phyloP scores from a whole-genome alignment of 2,797 vertebrate species.

The Coranthus polyacanthus region DNA sequence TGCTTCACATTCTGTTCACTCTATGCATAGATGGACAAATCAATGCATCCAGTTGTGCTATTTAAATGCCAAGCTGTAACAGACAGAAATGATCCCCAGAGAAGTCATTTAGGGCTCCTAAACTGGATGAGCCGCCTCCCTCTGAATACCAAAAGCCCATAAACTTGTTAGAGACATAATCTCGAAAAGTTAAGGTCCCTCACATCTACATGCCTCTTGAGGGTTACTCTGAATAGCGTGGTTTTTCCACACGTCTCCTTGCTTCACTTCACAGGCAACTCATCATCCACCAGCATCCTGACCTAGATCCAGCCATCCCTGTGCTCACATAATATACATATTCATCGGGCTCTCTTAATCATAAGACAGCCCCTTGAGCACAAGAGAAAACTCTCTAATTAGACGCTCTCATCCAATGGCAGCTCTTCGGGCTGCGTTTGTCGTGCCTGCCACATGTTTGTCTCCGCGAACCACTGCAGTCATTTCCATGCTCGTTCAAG shows the following conservation, averaged over 20 bases:
- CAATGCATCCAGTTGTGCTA: conserved; percentile 49
- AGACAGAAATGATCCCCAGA: conserved; percentile 61
- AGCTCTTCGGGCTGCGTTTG: conserved; percentile 55
- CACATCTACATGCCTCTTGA: conserved; percentile 56
- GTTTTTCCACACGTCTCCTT: conserved; percentile 42
- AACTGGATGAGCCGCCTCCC: conserved; percentile 40
- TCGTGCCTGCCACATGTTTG: conserved; percentile 45
- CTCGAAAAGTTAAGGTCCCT: conserved; percentile 59
- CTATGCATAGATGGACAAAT: conserved; percentile 39
- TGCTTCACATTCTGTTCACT: conserved; percentile 46
- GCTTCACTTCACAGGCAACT: conserved; percentile 59
- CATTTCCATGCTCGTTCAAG: conserved; percentile 9
- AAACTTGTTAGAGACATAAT: conserved; percentile 59
- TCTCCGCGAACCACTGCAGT: conserved; percentile 11
- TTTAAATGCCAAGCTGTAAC: conserved; percentile 69
- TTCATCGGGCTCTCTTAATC: conserved; percentile 73
- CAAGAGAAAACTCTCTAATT: conserved; percentile 77
- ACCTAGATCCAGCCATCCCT: conserved; percentile 74
- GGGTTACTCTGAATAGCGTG: conserved; percentile 48
- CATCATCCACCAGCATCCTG: conserved; percentile 68
- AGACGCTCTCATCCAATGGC: conserved; percentile 64
- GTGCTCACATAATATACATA: conserved; percentile 74
- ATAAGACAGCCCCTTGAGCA: conserved; percentile 61
- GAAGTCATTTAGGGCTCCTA: conserved; percentile 66
- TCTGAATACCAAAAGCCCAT: conserved; percentile 57